Base-by-base conservation (phyloP, 2,888 invertebrate species). In the Cryptocephalus moraei region DNA sequence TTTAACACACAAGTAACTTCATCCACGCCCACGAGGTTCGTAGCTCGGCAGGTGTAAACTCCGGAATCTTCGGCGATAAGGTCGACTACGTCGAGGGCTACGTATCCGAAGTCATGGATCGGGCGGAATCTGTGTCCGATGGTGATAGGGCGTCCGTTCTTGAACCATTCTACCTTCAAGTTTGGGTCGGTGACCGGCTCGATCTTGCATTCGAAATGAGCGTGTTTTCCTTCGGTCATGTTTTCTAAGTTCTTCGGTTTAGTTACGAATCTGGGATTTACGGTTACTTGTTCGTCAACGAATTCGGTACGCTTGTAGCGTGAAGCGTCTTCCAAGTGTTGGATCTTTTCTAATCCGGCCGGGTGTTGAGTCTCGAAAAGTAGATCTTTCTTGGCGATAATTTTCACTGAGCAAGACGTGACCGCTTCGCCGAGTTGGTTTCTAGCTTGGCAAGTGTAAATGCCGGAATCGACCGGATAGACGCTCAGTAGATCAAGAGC, bases 51-150 rank as follows among this genome's bases (percentile, higher is more conserved):
- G 4, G 94, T 95, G 70, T 97, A 99, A 14, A 85, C 80, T 42
- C 91, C 95, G 1, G 88, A 84, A 71, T 99, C 97, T 75, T 97
- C 96, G 46, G 94, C 91, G 66, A 95, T 95, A 46, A 94, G 76
- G 67, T 95, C 95, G 56, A 95, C 84, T 53, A 99, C 91, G 65
- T 97, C 97, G 53, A 99, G 76, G 11, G 96, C 95, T 14, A 97
- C 97, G 67, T 95, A 97, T 38, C 97, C 97, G 71, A 99, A 97
- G 71, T 99, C 97, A 68, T 95, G 94, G 66, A 94, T 92, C 49
- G 95, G 94, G 60, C 93, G 82, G 77, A 94, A 96, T 62, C 95
- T 82, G 67, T 94, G 93, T 43, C 94, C 95, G 66, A 93, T 83
- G 12, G 89, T 92, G 45, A 99, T 84, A 31, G 95, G 93, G 59